Base-by-base conservation (phyloP, 2,113 vertebrate species). In the Callorhinus ursinus region DNA sequence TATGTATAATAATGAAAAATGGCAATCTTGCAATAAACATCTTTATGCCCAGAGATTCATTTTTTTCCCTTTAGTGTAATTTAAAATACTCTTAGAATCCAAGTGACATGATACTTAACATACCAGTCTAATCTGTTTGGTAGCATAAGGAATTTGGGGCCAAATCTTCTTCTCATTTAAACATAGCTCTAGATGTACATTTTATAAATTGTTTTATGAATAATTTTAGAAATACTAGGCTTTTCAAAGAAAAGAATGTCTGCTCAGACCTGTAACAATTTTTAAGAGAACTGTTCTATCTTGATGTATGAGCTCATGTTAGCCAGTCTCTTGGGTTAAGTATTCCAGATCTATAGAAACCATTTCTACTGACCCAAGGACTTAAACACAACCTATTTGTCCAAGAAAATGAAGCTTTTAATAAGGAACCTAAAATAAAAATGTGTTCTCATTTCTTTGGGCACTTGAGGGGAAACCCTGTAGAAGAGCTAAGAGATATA, bases 381-480 rank as follows among this genome's bases (percentile, higher is more conserved):
- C 15, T 59, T 69, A 87, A 81, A 81, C 31, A 67, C 26, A 91
- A 69, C 55, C 53, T 88, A 63, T 88, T 85, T 90, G 7, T 92
- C 39, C 21, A 92, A 85, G 57, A 69, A 96, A 97, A 93, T 67
- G 46, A 88, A 94, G 76, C 61, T 72, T 96, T 92, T 92, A 95
- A 96, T 96, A 83, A 97, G 82, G 61, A 85, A 42, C 5, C 24
- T 83, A 61, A 95, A 96, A 96, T 94, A 74, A 92, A 93, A 90
- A 90, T 82, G 24, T 57, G 4, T 95, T 71, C 51, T 97, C 69
- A 93, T 92, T 96, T 96, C 71, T 95, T 95, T 80, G 46, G 80
- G 26, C 84, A 97, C 49, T 95, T 90, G 53, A 92, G 28, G 7
- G 61, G 59, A 95, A 88, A 94, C 71, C 71, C 55, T 71, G 8